phyloP scores from a whole-genome alignment of 1,140 invertebrate species.

The Drosophila subobscura region DNA sequence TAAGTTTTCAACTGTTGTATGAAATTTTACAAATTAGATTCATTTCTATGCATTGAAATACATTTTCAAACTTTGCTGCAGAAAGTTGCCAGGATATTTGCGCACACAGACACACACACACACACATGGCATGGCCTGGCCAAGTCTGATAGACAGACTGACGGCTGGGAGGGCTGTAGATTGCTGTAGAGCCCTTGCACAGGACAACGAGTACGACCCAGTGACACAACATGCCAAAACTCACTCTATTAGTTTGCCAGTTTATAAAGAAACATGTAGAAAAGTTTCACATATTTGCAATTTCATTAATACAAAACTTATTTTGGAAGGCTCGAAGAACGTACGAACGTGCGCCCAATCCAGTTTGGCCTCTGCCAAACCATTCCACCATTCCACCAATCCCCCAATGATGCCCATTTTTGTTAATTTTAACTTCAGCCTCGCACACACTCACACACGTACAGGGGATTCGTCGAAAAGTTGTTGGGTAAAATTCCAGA shows the following conservation, averaged over 20 bases:
- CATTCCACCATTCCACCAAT: background rate
- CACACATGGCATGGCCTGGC: constrained; percentile 22
- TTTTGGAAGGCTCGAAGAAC: constrained; percentile 46
- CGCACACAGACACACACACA: constrained; percentile 37
- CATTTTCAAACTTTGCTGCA: constrained; percentile 80
- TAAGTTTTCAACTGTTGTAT: constrained; percentile 82
- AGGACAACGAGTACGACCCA: constrained; percentile 36
- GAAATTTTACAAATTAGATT: constrained; percentile 83
- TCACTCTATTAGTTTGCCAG: constrained; percentile 81
- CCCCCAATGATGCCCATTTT: constrained; percentile 43
- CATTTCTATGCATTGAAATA: constrained; percentile 83
- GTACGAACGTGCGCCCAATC: constrained; percentile 2
- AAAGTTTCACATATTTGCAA: constrained; percentile 80
- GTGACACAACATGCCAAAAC: constrained; percentile 73
- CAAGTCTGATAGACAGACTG: constrained; percentile 38
- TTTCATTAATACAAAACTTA: constrained; percentile 82
- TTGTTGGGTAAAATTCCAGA: constrained; percentile 66
- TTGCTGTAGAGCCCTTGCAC: constrained; percentile 1
- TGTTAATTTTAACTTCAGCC: constrained; percentile 75
- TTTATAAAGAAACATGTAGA: constrained; percentile 80
- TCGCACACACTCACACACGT: constrained; percentile 8
- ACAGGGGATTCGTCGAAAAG: constrained; percentile 44
- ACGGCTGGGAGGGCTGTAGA: constrained; percentile 24
- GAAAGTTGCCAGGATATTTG: constrained; percentile 77
- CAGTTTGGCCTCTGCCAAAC: background rate